Percentiles rank a stretch among this genome's conserved stretches.
These are phyloP conservation scores for Tetragnatha versicolor DNA, from an alignment of 1,140 invertebrate species.

Conservation along the genomic window DNA sequence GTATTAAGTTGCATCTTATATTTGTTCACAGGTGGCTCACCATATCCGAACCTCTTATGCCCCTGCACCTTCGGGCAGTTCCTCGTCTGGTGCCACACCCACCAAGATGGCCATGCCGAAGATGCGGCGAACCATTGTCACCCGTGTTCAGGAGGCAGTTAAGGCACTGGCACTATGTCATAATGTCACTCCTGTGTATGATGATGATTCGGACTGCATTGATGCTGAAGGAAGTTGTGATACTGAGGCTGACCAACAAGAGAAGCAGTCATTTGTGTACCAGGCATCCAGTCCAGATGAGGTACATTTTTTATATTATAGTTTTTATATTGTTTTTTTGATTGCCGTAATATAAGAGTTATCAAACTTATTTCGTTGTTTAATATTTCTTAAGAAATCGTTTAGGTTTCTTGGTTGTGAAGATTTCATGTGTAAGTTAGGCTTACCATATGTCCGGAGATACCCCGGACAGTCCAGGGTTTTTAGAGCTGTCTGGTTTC, in stretches of 20 bases:
- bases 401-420: no score
- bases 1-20: neutral
- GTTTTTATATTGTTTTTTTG: neutral
- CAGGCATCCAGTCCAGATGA: constrained; percentile 98
- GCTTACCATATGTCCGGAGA: no score
- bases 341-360: no score
- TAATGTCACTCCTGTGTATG: constrained; percentile 98
- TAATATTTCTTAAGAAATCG: no score
- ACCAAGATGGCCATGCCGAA: constrained; percentile 60
- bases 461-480: no score
- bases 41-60: constrained; percentile 60
- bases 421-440: no score
- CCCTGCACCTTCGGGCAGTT: constrained; percentile 33
- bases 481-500: no score
- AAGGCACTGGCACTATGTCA: constrained; percentile 96
- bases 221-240: constrained; percentile 49
- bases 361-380: no score
- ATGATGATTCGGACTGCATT: constrained; percentile 63
- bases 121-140: constrained; percentile 74
- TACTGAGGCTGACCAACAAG: constrained; percentile 74
- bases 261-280: constrained; percentile 67
- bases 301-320: no score
- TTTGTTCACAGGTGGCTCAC: constrained; percentile 57
- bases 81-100: constrained; percentile 51
- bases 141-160: constrained; percentile 87